Evolutionary conservation across 2,888 invertebrate species (phyloP).

Genomic region (Empis livida): DNA sequence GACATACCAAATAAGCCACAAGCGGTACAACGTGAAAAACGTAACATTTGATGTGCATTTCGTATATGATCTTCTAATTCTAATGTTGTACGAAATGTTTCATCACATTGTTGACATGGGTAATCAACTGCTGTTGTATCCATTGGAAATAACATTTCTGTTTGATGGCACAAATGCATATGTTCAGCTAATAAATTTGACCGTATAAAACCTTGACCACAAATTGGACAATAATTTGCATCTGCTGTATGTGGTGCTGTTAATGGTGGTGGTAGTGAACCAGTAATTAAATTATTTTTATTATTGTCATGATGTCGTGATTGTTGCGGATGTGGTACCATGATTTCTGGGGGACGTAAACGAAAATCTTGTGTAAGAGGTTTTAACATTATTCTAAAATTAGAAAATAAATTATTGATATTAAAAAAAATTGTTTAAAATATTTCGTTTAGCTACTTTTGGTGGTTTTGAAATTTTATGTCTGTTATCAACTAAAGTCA

Average conservation of each 20-base stretch:
- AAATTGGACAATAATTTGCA: slow-evolving; percentile 30
- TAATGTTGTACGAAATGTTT: slow-evolving; percentile 26
- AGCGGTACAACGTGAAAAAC: slow-evolving; percentile 30
- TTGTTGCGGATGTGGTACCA: not conserved
- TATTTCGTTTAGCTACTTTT: too few species aligned
- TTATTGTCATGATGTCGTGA: not conserved
- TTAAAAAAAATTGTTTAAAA: too few species aligned
- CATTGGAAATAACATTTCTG: not conserved
- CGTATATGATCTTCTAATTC: slow-evolving; percentile 31
- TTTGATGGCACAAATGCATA: slow-evolving; percentile 27
- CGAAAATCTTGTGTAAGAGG: slow-evolving; percentile 1
- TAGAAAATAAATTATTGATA: too few species aligned
- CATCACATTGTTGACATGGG: slow-evolving; percentile 32
- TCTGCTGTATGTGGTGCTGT: slow-evolving; percentile 12
- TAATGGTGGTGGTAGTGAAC: not conserved
- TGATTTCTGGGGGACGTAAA: not conserved
- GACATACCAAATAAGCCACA: slow-evolving; percentile 31
- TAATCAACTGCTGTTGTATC: not conserved
- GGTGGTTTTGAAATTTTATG: too few species aligned
- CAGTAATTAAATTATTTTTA: not conserved
- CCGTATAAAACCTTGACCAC: slow-evolving; percentile 31
- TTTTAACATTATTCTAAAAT: not conserved
- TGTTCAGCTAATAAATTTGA: slow-evolving; percentile 27
- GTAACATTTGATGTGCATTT: slow-evolving; percentile 26
- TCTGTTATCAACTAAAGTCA: too few species aligned